Evolutionary conservation across 2,113 vertebrate genomes (phyloP).

Genomic region (Ictidomys tridecemlineatus): DNA sequence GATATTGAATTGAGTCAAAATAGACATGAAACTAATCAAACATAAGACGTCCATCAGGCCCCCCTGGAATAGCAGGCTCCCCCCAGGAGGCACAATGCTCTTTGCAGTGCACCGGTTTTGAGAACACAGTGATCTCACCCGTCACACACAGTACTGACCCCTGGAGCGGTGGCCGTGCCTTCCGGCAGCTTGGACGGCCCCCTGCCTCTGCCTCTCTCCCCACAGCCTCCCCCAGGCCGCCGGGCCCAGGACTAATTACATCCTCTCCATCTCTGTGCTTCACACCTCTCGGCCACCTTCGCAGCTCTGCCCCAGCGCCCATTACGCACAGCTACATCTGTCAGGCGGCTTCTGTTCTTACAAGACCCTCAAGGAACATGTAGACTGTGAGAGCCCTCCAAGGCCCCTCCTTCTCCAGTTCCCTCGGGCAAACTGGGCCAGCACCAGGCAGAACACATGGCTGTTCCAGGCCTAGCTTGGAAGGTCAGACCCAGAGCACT

Average conservation of each 20-base stretch:
- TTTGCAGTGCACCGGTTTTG: background rate
- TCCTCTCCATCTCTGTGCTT: background rate
- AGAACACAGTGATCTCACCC: slow-evolving; percentile 22
- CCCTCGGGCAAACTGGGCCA: too few species aligned
- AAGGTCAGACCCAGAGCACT: background rate
- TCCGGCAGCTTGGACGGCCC: background rate
- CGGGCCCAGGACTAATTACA: background rate
- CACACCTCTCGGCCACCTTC: slow-evolving; percentile 41
- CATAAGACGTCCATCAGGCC: background rate
- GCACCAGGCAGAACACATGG: fast-evolving
- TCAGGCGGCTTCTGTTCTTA: background rate
- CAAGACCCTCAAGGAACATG: background rate
- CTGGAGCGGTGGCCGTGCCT: fast-evolving
- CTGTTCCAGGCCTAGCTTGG: fast-evolving
- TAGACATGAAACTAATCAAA: background rate
- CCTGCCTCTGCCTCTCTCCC: background rate
- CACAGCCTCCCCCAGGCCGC: fast-evolving
- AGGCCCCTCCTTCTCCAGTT: background rate
- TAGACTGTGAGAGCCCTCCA: background rate
- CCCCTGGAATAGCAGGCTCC: background rate
- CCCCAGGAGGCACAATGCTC: fast-evolving
- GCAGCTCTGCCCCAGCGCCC: background rate
- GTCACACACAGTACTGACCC: background rate
- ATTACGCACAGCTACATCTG: background rate
- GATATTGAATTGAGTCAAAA: background rate